Evolutionary conservation across 2,113 vertebrate genomes (phyloP).

Genomic region (Asarcornis scutulata): DNA sequence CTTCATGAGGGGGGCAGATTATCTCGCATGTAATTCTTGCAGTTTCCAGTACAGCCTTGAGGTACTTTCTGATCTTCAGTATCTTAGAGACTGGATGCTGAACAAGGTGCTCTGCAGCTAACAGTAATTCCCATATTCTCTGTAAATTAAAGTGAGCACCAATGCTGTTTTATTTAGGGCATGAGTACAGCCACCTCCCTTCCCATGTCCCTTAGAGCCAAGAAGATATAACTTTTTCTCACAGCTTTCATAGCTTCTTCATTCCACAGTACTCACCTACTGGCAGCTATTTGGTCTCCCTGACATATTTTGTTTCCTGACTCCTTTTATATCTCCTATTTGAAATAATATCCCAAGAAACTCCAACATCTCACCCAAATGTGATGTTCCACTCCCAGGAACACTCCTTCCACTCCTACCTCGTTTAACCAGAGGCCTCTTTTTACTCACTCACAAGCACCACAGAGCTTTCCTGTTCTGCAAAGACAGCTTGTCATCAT

Average conservation of each 20-base stretch:
- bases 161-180: neutral
- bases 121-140: neutral
- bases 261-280: neutral
- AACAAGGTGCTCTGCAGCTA: neutral
- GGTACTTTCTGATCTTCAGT: neutral
- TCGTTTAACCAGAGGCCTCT: neutral
- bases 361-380: neutral
- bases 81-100: neutral
- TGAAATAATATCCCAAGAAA: neutral
- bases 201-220: neutral
- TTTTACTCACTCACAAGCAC: neutral
- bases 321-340: neutral
- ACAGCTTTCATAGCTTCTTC: neutral
- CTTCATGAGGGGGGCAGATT: neutral
- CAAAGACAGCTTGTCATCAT: neutral
- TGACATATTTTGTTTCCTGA: neutral
- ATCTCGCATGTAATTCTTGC: neutral
- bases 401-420: no score
- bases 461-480: neutral
- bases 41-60: neutral
- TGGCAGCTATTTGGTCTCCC: neutral
- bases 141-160: neutral
- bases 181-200: neutral
- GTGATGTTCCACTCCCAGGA: neutral
- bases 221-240: neutral